A percentile compares a stretch with the other conserved stretches of the same genome.
These are phyloP conservation scores for Liolophura sinensis DNA, from an alignment of 1,140 invertebrate species.

Conservation along the genomic window DNA sequence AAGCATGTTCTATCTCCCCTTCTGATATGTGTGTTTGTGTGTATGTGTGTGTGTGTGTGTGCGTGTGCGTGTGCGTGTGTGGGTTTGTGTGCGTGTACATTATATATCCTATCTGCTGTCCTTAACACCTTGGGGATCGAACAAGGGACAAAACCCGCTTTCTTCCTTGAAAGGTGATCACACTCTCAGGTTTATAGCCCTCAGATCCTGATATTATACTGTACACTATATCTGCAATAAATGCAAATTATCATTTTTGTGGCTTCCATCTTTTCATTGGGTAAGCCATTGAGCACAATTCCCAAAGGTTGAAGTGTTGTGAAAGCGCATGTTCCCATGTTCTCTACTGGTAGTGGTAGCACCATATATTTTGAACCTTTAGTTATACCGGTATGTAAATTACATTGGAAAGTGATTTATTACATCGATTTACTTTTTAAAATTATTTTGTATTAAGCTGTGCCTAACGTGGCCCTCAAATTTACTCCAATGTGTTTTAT, in stretches of 20 bases:
- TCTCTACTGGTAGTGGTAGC: no score
- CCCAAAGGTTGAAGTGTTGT: no score
- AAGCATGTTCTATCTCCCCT: no score
- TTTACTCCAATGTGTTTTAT: no score
- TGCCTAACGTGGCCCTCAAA: no score
- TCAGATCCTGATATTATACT: background rate
- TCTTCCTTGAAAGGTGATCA: background rate
- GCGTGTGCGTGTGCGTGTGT: conserved; percentile 8
- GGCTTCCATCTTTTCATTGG: conserved; percentile 8
- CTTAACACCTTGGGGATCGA: background rate
- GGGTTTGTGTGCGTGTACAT: conserved; percentile 5
- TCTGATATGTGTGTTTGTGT: background rate
- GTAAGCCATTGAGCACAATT: background rate
- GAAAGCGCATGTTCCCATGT: no score
- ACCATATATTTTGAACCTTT: no score
- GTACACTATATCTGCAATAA: conserved; percentile 5
- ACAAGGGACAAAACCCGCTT: background rate
- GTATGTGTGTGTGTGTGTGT: conserved; percentile 4
- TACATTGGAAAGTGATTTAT: no score
- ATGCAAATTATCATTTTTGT: conserved; percentile 3
- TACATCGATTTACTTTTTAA: no score
- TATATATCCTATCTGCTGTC: background rate
- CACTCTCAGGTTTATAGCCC: background rate
- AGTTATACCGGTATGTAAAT: no score
- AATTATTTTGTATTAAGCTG: no score